These are phyloP conservation scores for Ciona savignyi DNA, from an alignment of 23 tunicate species.

Conservation along the genomic window DNA sequence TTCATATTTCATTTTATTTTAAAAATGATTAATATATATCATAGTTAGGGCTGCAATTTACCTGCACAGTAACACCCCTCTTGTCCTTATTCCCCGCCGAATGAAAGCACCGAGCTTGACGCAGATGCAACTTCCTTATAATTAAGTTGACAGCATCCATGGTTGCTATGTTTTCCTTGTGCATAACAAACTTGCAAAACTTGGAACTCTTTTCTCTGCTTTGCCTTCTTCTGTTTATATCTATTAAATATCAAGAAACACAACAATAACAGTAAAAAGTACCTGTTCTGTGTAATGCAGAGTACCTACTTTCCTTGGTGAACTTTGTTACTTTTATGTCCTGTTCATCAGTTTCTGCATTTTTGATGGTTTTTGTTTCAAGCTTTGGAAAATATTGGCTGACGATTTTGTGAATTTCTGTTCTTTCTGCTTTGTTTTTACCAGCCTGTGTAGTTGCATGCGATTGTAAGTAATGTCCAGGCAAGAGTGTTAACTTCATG, in stretches of 20 bases:
- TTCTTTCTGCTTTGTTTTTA: conserved; percentile 46
- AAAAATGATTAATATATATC: too few species aligned
- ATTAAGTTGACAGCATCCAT: conserved; percentile 64
- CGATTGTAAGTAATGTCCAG: too few species aligned
- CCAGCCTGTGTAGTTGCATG: conserved; percentile 19
- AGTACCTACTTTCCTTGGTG: background rate
- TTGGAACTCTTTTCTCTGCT: conserved; percentile 15
- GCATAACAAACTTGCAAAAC: conserved; percentile 36
- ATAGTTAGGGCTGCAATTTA: background rate
- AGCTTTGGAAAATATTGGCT: conserved; percentile 38
- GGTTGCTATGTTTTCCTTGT: conserved; percentile 88
- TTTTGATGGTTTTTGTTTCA: conserved; percentile 56
- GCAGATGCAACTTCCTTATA: conserved; percentile 23
- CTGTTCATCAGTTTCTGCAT: conserved; percentile 20
- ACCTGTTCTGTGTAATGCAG: background rate
- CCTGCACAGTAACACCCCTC: conserved; percentile 86
- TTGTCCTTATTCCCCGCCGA: conserved; percentile 98
- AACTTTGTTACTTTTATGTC: conserved; percentile 34
- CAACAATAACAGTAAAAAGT: too few species aligned
- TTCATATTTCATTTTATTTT: too few species aligned
- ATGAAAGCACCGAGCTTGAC: conserved; percentile 44
- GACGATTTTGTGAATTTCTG: conserved; percentile 66
- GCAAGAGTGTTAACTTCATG: too few species aligned
- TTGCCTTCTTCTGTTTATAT: too few species aligned
- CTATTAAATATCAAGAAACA: too few species aligned